Base-by-base conservation (phyloP, 2,113 vertebrate genomes). In the Onychostoma macrolepis region DNA sequence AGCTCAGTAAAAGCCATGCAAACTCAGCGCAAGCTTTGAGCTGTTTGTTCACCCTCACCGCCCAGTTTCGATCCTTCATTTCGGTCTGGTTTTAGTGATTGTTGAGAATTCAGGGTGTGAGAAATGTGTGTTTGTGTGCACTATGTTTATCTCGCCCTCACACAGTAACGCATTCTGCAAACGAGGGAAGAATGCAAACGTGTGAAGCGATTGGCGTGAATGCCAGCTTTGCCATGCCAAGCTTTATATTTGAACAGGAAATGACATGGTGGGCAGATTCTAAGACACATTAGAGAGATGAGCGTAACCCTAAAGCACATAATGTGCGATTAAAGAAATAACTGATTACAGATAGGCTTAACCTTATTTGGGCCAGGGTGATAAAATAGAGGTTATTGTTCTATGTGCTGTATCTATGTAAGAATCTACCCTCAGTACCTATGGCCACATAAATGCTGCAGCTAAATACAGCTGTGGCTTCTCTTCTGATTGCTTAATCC, bases 1-100 rank as follows among this genome's bases (percentile, higher is more conserved):
- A 48, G 53, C 38, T 74, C 21, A 81, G 38, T 10, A 41, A 80
- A 86, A 86, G 63, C 36, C 36, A 45, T 58, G 65, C 77, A 74
- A 86, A 81, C 77, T 81, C 85, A 58, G 85, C n/a, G 26, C 24
- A 53, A 33, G 67, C 45, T 72, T 86, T 80, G 50, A 72, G 48
- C 33, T 56, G 78, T 86, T 38, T 81, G 38, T 78, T 63, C 61
- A 78, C 33, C 53, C 24, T 33, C 19, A 58, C 17, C 17, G 3
- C 50, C 12, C 78, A 75, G 67, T 43, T 33, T 33, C 50, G 28
- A 72, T 74, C 50, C 13, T n/a, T 58, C 19, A 56, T 75, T 81
- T 30, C 0, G 26, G 43, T 53, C 43, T 71, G 61, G 33, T 78
- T 86, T 26, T 48, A 41, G 10, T n/a, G 65, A n/a, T 10, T 80